Base-by-base conservation (phyloP, 2,888 invertebrate species). In the Eurytoma adleriae region DNA sequence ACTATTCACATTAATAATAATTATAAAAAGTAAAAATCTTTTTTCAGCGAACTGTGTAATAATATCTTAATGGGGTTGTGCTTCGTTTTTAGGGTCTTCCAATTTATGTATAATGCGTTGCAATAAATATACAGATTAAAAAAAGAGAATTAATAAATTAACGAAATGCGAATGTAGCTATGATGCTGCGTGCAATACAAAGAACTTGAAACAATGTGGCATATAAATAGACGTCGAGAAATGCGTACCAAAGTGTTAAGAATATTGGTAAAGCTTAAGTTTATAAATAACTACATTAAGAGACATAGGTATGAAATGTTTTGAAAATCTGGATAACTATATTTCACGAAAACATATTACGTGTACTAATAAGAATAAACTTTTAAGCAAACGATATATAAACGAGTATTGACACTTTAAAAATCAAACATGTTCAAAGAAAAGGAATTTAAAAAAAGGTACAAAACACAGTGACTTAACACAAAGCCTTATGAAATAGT, bases 161-260 rank as follows among this genome's bases (percentile, higher is more conserved):
- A 52, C 5, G 40, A 62, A 50, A 18, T 59, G 24, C 12, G 18
- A 20, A 20, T 69, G 30, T 69, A 70, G 57, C 57, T 62, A 30
- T 0, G 18, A 5, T 68, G 59, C 56, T 73, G 59, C 56, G 59
- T 69, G 79, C 74, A 68, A 74, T 71, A 69, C 56, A 69, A 59
- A 70, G 56, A 54, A 82, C 50, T 79, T 79, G 18, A 24, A 56
- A 71, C 20, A 73, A 74, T 79, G 79, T 79, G 79, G 70, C 77
- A 74, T 74, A 78, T 54, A 30, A 7, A 27, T 79, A 82, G 67
- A 76, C 20, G 64, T 76, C 52, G 69, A 81, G 18, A 64, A 69
- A 72, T 79, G 61, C 73, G 77, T 78, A 82, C 82, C 82, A 82
- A 82, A 82, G 81, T 79, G 69, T 79, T 79, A 79, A 62, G 24